Conservation (phyloP, 2,113 vertebrate species). For the Ptyas mucosa region DNA sequence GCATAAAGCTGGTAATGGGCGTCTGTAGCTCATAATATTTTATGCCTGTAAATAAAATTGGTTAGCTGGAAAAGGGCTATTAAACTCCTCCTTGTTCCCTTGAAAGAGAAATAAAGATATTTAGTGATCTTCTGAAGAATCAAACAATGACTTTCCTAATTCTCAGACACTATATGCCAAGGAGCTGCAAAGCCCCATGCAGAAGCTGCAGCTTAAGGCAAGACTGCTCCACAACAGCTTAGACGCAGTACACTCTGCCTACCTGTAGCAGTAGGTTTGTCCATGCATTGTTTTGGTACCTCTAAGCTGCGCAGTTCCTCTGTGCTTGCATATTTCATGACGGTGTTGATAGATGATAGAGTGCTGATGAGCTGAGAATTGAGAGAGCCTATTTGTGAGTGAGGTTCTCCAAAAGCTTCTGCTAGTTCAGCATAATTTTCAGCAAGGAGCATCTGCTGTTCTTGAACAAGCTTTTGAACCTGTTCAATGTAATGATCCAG, state of each 20-base stretch:
- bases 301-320: slow-evolving; percentile 77
- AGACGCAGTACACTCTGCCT: slow-evolving; percentile 24
- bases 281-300: slow-evolving; percentile 61
- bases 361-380: slow-evolving; percentile 94
- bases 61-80: neutral
- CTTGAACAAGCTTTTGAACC: slow-evolving; percentile 89
- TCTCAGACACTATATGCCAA: neutral
- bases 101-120: rapidly evolving
- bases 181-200: neutral
- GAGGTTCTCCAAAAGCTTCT: slow-evolving; percentile 90
- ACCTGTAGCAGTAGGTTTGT: slow-evolving; percentile 54
- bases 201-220: neutral
- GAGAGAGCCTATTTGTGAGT: slow-evolving; percentile 89
- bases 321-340: slow-evolving; percentile 82
- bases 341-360: slow-evolving; percentile 87
- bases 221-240: neutral
- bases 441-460: slow-evolving; percentile 90
- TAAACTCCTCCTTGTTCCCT: neutral
- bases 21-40: neutral
- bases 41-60: neutral
- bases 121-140: neutral
- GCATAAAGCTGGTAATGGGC: neutral
- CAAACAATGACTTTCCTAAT: neutral
- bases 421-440: slow-evolving; percentile 94
- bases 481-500: slow-evolving; percentile 94